Evolutionary conservation across 2,797 vertebrate species (phyloP).

Genomic region (Lagorchestes hirsutus): DNA sequence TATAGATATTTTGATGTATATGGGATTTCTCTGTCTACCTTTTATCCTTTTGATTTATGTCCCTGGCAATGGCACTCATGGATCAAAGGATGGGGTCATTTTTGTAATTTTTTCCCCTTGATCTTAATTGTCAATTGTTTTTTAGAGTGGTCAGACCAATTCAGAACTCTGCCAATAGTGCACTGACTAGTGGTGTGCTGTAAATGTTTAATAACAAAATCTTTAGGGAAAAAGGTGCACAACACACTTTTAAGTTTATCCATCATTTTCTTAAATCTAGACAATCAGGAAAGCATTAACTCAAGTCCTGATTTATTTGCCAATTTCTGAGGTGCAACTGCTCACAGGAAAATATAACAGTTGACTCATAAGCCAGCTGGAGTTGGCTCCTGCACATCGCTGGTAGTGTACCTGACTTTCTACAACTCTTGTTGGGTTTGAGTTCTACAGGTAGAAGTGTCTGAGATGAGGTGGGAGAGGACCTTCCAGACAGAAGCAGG

Average conservation of each 20-base stretch:
- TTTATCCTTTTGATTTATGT: background rate
- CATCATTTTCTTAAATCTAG: background rate
- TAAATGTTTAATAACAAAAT: background rate
- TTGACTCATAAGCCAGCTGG: background rate
- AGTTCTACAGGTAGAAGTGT: background rate
- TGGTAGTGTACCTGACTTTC: background rate
- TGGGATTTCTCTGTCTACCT: background rate
- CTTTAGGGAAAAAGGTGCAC: background rate
- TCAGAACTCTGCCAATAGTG: background rate
- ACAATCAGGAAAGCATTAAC: background rate
- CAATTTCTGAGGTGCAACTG: background rate
- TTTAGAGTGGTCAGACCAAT: background rate
- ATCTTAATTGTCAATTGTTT: background rate
- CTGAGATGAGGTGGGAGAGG: background rate
- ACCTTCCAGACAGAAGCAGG: background rate
- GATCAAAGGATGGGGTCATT: background rate
- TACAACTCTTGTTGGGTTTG: background rate
- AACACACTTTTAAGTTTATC: background rate
- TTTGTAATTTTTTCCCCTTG: background rate
- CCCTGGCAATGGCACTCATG: background rate
- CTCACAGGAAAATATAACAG: background rate
- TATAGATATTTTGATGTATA: background rate
- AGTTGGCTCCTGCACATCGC: background rate
- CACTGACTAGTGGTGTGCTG: background rate
- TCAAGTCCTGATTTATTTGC: background rate